Percentiles rank a stretch among this genome's conserved stretches.
These are phyloP conservation scores for Illadopsis cleaveri DNA, from an alignment of 2,113 vertebrate genomes.

Conservation along the genomic window DNA sequence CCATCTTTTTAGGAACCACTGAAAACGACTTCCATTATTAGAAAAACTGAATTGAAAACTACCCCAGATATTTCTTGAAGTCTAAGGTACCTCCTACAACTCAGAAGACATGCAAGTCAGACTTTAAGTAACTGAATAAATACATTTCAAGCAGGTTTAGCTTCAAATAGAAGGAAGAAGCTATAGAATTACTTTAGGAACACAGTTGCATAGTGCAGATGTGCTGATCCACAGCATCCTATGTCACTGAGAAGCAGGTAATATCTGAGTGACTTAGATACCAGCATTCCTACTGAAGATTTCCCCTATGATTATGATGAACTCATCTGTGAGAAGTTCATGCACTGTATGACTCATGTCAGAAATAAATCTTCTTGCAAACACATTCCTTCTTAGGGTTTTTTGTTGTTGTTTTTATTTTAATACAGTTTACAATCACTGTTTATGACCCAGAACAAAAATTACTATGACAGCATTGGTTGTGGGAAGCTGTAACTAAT, in stretches of 20 bases:
- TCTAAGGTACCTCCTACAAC: background rate
- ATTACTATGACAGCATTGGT: background rate
- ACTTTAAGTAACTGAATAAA: background rate
- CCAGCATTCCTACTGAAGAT: background rate
- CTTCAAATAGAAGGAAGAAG: background rate
- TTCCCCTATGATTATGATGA: background rate
- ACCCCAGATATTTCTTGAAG: background rate
- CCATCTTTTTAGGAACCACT: background rate
- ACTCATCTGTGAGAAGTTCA: background rate
- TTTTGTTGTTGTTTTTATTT: background rate
- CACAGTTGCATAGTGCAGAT: background rate
- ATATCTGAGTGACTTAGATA: background rate
- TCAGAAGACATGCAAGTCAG: background rate
- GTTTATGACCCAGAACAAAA: background rate
- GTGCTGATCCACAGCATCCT: background rate
- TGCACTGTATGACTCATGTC: background rate
- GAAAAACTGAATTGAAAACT: background rate
- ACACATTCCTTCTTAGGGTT: background rate
- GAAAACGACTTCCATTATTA: background rate
- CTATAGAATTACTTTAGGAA: background rate
- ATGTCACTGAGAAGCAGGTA: background rate
- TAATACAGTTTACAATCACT: background rate
- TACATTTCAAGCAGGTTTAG: background rate
- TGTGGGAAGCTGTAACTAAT: constrained; percentile 15
- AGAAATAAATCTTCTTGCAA: background rate